phyloP scores from a whole-genome alignment of 30 jellyfish, hydroid and myxozoan species.

The Turritopsis rubra region DNA sequence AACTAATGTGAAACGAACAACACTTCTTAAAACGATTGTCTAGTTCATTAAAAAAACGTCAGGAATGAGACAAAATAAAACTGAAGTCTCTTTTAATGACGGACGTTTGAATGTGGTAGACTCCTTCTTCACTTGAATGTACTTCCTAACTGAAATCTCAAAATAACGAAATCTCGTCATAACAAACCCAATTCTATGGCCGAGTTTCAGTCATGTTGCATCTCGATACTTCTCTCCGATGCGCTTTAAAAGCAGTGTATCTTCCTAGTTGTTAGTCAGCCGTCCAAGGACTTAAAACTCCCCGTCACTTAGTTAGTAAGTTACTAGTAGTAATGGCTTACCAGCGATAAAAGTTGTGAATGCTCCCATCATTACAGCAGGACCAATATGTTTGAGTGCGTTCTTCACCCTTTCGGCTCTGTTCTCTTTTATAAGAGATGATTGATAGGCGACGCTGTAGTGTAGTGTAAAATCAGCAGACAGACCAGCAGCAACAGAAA shows the following conservation, averaged over 20 bases:
- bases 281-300: too few relatives aligned
- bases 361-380: slow-evolving; percentile 95
- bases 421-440: slow-evolving; percentile 26
- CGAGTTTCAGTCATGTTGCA: too few relatives aligned
- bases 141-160: background rate
- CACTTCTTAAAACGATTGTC: too few relatives aligned
- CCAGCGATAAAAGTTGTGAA: slow-evolving; percentile 86
- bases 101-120: too few relatives aligned
- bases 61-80: background rate
- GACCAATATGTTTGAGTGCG: slow-evolving; percentile 69
- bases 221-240: too few relatives aligned
- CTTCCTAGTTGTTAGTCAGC: too few relatives aligned
- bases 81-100: too few relatives aligned
- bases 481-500: slow-evolving; percentile 81
- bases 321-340: slow-evolving; percentile 15
- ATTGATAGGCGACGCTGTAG: slow-evolving; percentile 75
- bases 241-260: too few relatives aligned
- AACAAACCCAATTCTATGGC: background rate
- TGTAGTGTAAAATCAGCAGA: slow-evolving; percentile 82
- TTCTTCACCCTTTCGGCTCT: slow-evolving; percentile 41
- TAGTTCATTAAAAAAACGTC: too few relatives aligned
- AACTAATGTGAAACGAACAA: too few relatives aligned
- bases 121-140: too few relatives aligned
- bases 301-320: too few relatives aligned
- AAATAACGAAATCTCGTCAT: background rate